Percentiles rank a stretch among this genome's conserved stretches.
phyloP scores from a whole-genome alignment of 2,113 vertebrate species.

The Ciconia maguari region DNA sequence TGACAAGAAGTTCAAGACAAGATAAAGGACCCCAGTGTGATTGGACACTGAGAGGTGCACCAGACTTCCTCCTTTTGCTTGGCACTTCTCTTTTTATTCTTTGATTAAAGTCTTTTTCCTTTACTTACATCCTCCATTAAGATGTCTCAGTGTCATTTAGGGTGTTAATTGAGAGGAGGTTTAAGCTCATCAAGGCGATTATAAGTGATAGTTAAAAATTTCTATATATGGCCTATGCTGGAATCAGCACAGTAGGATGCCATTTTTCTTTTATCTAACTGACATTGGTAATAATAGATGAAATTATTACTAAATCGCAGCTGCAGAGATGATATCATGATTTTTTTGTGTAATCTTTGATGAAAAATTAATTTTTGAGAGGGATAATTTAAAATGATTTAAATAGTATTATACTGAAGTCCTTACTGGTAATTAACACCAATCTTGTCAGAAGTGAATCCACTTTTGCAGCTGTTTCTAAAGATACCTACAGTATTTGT shows the following conservation, averaged over 20 bases:
- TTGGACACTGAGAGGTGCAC: slow-evolving; percentile 48
- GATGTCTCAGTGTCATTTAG: slow-evolving; percentile 88
- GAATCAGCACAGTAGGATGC: slow-evolving; percentile 85
- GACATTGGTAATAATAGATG: slow-evolving; percentile 93
- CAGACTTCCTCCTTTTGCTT: slow-evolving; percentile 21
- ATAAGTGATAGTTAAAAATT: slow-evolving; percentile 95
- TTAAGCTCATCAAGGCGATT: slow-evolving; percentile 95
- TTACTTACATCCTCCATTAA: slow-evolving; percentile 91
- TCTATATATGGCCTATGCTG: slow-evolving; percentile 90
- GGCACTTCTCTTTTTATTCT: slow-evolving; percentile 70
- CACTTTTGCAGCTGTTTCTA: slow-evolving; percentile 82
- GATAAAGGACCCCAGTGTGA: slow-evolving; percentile 30
- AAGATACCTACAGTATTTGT: slow-evolving; percentile 80
- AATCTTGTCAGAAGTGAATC: slow-evolving; percentile 81
- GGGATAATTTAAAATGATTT: slow-evolving; percentile 89
- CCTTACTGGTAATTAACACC: slow-evolving; percentile 85
- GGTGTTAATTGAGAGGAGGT: slow-evolving; percentile 96
- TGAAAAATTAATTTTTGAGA: slow-evolving; percentile 86
- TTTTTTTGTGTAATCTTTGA: slow-evolving; percentile 83
- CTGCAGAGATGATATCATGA: slow-evolving; percentile 91
- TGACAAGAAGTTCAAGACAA: slow-evolving; percentile 28
- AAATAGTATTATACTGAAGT: slow-evolving; percentile 83
- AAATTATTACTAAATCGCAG: slow-evolving; percentile 92
- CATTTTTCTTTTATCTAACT: slow-evolving; percentile 91
- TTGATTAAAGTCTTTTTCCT: slow-evolving; percentile 81